Conservation (phyloP, 2,797 vertebrate genomes). For the Helostoma temminkii region DNA sequence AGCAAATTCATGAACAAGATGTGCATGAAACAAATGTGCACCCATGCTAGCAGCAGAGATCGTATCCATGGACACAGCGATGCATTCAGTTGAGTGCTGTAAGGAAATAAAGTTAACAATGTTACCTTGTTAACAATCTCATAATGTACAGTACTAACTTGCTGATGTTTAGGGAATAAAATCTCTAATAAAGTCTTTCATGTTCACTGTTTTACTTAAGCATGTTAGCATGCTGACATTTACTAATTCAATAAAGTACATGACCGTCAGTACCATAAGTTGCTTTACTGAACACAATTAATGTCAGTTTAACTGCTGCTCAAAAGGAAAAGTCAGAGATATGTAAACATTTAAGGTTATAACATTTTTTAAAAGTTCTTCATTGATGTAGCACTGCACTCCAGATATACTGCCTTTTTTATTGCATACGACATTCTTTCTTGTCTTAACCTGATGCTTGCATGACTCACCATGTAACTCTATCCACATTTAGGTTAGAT, state of each 20-base stretch:
- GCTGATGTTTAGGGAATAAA: neutral
- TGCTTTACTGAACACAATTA: too few species aligned
- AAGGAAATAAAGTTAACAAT: too few species aligned
- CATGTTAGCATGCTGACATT: constrained; percentile 1
- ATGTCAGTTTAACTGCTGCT: too few species aligned
- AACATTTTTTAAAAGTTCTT: too few species aligned
- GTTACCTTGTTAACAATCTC: neutral
- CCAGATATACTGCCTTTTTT: too few species aligned
- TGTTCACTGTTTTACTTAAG: neutral
- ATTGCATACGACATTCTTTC: too few species aligned
- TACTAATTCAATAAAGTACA: neutral
- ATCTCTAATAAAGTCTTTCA: too few species aligned
- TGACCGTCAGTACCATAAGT: too few species aligned
- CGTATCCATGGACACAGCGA: neutral
- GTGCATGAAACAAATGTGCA: neutral
- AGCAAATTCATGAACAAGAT: neutral
- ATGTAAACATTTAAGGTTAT: too few species aligned
- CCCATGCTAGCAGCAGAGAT: neutral
- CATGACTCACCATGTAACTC: neutral
- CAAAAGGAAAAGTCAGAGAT: neutral
- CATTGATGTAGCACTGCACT: too few species aligned
- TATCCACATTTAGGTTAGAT: neutral
- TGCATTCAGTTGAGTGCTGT: neutral
- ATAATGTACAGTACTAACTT: neutral
- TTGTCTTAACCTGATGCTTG: neutral